Conservation (phyloP, 1,140 invertebrate species). For the fruit fly (Drosophila melanogaster) region Release_6_plus_ISO1_MT NC_004354.4:3582001-3582500, state of each 20-base stretch:
- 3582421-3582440: background rate
- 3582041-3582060: too few species aligned
- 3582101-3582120: too few species aligned
- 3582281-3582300: slow-evolving; percentile 31
- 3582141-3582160: background rate
- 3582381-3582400: slow-evolving; percentile 56
- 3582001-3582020: background rate
- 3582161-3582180: too few species aligned
- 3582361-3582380: slow-evolving; percentile 18
- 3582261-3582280: slow-evolving; percentile 19
- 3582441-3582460: slow-evolving; percentile 15
- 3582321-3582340: slow-evolving; percentile 33
- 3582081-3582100: too few species aligned
- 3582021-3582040: background rate
- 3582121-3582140: background rate
- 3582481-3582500: slow-evolving; percentile 50
- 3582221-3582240: background rate
- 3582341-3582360: slow-evolving; percentile 4
- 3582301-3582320: slow-evolving; percentile 19
- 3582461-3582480: slow-evolving; percentile 4
- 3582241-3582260: slow-evolving; percentile 7
- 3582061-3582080: too few species aligned
- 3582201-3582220: background rate
- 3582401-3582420: slow-evolving; percentile 40
- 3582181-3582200: background rate